These are phyloP conservation scores for Cyprinella venusta DNA, from an alignment of 2,797 vertebrate species.

Conservation along the genomic window DNA sequence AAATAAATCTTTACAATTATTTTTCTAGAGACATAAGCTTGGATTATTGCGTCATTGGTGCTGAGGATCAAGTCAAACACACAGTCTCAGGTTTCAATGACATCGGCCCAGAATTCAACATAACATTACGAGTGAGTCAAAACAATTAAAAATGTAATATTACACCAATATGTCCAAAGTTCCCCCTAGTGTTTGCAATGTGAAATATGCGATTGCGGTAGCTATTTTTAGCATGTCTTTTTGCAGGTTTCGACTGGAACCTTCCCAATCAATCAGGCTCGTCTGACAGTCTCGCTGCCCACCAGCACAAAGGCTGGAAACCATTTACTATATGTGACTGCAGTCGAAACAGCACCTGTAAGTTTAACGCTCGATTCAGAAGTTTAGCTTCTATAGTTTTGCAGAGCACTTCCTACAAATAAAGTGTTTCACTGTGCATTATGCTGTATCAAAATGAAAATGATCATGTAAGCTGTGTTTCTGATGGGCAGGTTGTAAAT, in stretches of 20 bases:
- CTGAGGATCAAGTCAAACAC: slow-evolving; percentile 68
- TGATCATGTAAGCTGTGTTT: neutral
- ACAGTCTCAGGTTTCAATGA: slow-evolving; percentile 75
- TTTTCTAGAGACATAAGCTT: slow-evolving; percentile 76
- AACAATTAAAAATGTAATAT: too few species aligned
- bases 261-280: slow-evolving; percentile 75
- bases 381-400: neutral
- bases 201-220: neutral
- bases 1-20: neutral
- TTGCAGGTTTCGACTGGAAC: slow-evolving; percentile 79
- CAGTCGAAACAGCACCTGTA: slow-evolving; percentile 69
- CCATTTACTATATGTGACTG: slow-evolving; percentile 80
- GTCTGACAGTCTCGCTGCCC: slow-evolving; percentile 76
- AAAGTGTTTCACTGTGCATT: neutral
- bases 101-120: slow-evolving; percentile 81
- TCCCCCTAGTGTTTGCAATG: neutral
- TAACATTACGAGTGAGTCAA: slow-evolving; percentile 61
- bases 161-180: neutral
- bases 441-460: neutral
- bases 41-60: slow-evolving; percentile 80
- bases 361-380: slow-evolving; percentile 25
- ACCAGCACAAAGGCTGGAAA: slow-evolving; percentile 74
- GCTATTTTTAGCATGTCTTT: slow-evolving; percentile 23
- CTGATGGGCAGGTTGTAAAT: slow-evolving; percentile 56
- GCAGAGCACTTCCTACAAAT: neutral